Base-by-base conservation (phyloP, 2,888 invertebrate species). In the Notodonta ziczac region DNA sequence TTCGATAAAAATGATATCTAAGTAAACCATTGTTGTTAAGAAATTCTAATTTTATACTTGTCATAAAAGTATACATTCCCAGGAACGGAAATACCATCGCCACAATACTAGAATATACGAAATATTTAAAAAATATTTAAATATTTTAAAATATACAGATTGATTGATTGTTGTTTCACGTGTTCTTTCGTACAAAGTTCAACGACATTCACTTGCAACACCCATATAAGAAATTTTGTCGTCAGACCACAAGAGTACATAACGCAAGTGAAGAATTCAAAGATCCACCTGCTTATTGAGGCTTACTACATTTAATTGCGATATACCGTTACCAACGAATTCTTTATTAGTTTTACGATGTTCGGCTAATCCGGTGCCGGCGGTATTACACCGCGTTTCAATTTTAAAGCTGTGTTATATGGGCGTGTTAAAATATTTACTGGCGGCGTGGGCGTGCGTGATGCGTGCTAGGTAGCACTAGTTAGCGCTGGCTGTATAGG, bases 391-490 rank as follows among this genome's bases (percentile, higher is more conserved):
- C 48, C 52, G 59, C 46, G 32, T 40, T 55, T 68, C 65, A 35
- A 54, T 68, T 69, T 32, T 69, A 72, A 65, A 35, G 52, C 52
- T 58, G 56, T 65, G 71, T 69, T 75, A 76, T 75, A 75, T 72
- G 62, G 57, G 62, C 35, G 64, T 75, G 75, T 74, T 75, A 75
- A 77, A 74, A 54, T 10, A 56, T 75, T 75, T 77, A 77, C 63
- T 63, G 61, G 58, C 14, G 35, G 59, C 61, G 75, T 75, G 72
- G 75, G 77, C 63, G 75, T 76, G 77, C 63, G 75, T 76, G 68
- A 74, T 66, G 66, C 59, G 35, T 44, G 57, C 32, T 63, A 56
- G 56, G 60, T 53, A 55, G 50, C 54, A 35, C 35, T 50, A 56
- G 57, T 58, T 63, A 39, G 62, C 16, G 46, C 46, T n/a, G 7